Conservation (phyloP, 2,888 invertebrate genomes). For the Julus scanicus region DNA sequence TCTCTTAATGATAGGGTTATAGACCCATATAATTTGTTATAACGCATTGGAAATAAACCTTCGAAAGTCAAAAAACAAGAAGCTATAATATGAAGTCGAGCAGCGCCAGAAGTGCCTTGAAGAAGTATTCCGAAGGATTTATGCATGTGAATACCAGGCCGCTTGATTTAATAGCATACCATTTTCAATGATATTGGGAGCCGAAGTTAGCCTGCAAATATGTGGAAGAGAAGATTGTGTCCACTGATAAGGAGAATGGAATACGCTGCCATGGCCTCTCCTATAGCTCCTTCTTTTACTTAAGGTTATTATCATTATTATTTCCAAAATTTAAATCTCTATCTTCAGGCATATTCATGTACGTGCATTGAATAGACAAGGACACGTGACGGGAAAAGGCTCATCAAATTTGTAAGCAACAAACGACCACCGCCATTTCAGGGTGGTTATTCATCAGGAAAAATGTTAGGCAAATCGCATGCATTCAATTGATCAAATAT, state of each 20-base stretch:
- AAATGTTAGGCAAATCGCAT: not conserved
- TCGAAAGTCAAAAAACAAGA: slow-evolving; percentile 26
- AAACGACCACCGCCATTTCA: slow-evolving; percentile 22
- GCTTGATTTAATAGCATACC: slow-evolving; percentile 42
- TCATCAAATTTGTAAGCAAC: not conserved
- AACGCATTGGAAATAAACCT: slow-evolving; percentile 4
- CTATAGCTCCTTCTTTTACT: slow-evolving; percentile 27
- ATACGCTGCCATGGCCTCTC: slow-evolving; percentile 38
- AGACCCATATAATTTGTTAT: not conserved
- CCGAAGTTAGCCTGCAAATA: slow-evolving; percentile 8
- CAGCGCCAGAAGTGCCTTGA: not conserved
- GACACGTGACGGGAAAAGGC: slow-evolving; percentile 16
- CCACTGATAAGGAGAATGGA: slow-evolving; percentile 24
- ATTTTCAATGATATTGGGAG: slow-evolving; percentile 38
- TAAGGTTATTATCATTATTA: slow-evolving; percentile 39
- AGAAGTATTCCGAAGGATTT: slow-evolving; percentile 30
- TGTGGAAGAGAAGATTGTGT: not conserved
- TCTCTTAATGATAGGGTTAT: slow-evolving; percentile 42
- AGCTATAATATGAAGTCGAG: not conserved
- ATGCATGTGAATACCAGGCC: slow-evolving; percentile 29
- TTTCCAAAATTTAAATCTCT: slow-evolving; percentile 15
- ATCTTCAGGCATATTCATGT: slow-evolving; percentile 31
- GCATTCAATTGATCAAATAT: not conserved
- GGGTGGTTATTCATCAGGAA: not conserved
- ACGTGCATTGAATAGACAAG: not conserved